Evolutionary conservation across 2,888 invertebrate genomes (phyloP), one percentile per base, ranked within the genome.

Genomic region (Eugnorisma glareosa): DNA sequence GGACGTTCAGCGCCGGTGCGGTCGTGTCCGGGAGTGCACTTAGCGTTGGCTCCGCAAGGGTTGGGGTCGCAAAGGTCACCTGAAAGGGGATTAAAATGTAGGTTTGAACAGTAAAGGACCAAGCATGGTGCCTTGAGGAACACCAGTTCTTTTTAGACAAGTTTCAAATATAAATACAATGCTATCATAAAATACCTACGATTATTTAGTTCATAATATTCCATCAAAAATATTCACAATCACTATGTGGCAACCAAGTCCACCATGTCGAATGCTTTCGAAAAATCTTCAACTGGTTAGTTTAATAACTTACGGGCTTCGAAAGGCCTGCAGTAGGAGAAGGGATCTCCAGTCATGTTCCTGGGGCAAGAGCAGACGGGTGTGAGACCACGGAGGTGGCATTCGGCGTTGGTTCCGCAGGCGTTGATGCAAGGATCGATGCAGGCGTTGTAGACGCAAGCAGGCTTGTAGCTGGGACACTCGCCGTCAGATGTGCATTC

Each of bases 321-420:
- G 91, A 98, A 98, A 85, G 98, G 98, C 88, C 98, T 97, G 95
- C 99, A 99, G 91, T 97, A 97, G 4, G 97, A 97, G 94, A 98
- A 99, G 7, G 99, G 99, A 97, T 99, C 98, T 2, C 99, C 99
- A 40, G 98, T 98, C 98, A 98, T 98, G 90, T 98, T 98, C 91
- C 97, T 97, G 1, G 99, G 98, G 93, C 99, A 99, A 76, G 98
- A 98, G 94, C 99, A 99, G 28, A 99, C 97, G 0, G 99, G 98
- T 10, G 98, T 98, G 72, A 98, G 97, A 7, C 98, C 98, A 66
- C 98, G 97, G 61, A 98, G 97, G 90, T 98, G 97, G 93, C 99
- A 99, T 89, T 98, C 98, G 6, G 99, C 99, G 83, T 98, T 97
- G 28, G 97, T 95, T 63, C 98, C 99, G 89, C 98, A 99, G 11